Evolutionary conservation across 2,888 invertebrate genomes (phyloP).

Genomic region (Parnassius mnemosyne): DNA sequence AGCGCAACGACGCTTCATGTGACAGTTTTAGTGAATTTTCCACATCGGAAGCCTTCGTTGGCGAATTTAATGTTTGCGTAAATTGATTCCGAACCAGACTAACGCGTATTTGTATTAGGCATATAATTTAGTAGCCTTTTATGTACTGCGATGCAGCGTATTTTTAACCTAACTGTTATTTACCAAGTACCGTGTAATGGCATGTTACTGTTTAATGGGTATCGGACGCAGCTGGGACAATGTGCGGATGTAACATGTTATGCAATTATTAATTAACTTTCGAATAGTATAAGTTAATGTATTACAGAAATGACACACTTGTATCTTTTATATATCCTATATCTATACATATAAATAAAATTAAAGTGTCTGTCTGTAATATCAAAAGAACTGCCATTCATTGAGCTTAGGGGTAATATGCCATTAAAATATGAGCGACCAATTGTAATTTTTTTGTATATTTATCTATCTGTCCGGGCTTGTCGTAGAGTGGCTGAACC

Average conservation of each 20-base stretch:
- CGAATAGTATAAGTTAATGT: not conserved
- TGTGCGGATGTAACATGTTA: not conserved
- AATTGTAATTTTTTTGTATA: too few species aligned
- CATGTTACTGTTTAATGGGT: slow-evolving; percentile 9
- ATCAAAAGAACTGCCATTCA: too few species aligned
- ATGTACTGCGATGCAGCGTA: slow-evolving; percentile 3
- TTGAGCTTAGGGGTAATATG: too few species aligned
- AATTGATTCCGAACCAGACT: slow-evolving; percentile 21
- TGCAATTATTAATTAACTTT: slow-evolving; percentile 15
- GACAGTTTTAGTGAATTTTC: slow-evolving; percentile 27
- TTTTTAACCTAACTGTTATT: slow-evolving; percentile 17
- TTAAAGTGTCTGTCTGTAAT: too few species aligned
- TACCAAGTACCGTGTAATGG: slow-evolving; percentile 9
- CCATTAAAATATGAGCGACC: too few species aligned
- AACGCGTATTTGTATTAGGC: slow-evolving; percentile 18
- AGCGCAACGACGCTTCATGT: slow-evolving; percentile 23
- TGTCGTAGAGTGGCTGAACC: too few species aligned
- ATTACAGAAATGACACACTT: too few species aligned
- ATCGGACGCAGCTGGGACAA: slow-evolving; percentile 12
- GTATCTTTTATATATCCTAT: too few species aligned
- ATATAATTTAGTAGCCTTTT: slow-evolving; percentile 15
- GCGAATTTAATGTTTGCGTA: slow-evolving; percentile 23
- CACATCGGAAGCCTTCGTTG: slow-evolving; percentile 20
- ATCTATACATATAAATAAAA: too few species aligned
- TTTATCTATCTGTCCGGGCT: too few species aligned